Evolutionary conservation across 1,140 invertebrate species (phyloP).

Genomic region (Platorchestia sp.): DNA sequence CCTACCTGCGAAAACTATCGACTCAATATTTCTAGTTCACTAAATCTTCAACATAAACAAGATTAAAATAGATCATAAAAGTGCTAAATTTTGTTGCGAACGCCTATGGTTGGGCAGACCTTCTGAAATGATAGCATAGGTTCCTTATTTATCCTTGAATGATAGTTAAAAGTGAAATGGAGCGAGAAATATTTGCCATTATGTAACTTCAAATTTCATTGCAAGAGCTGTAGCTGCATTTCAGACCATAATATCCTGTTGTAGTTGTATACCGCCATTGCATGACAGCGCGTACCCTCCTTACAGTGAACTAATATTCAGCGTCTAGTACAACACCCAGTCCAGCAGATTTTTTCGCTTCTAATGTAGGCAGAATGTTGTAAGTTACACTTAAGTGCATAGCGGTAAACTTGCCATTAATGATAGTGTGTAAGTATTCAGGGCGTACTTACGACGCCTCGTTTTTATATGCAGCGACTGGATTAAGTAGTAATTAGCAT

Average conservation of each 20-base stretch:
- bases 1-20: too few species aligned
- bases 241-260: neutral
- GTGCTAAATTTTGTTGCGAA: neutral
- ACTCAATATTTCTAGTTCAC: too few species aligned
- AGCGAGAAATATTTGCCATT: neutral
- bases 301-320: neutral
- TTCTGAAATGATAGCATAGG: too few species aligned
- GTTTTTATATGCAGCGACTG: constrained; percentile 29
- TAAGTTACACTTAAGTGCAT: neutral
- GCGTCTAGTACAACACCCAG: neutral
- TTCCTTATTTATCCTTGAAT: neutral
- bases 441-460: neutral
- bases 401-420: constrained; percentile 14
- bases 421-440: constrained; percentile 4
- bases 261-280: neutral
- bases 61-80: neutral
- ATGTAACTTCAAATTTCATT: neutral
- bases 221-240: neutral
- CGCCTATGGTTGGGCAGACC: too few species aligned
- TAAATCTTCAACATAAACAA: neutral
- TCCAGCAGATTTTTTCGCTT: neutral
- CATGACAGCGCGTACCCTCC: neutral
- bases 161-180: neutral
- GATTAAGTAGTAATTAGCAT: constrained; percentile 50
- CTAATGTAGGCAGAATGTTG: neutral